Percentiles rank a stretch among this genome's conserved stretches.
phyloP scores from a whole-genome alignment of 92 coral and sea anemone species.

The Paramuricea clavata region DNA sequence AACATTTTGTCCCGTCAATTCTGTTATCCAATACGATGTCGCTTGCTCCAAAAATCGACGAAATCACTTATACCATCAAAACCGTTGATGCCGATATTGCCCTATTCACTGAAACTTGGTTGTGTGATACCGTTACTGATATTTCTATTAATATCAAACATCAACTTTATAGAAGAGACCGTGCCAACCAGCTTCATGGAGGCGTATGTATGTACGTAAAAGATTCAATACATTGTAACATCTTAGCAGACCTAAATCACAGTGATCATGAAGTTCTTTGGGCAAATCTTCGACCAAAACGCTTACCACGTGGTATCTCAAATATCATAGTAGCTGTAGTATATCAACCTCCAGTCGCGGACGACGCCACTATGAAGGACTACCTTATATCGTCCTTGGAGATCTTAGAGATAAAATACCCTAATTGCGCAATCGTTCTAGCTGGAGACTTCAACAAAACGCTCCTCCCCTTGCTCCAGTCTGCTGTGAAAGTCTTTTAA shows the following conservation, averaged over 20 bases:
- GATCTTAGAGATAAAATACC: constrained; percentile 64
- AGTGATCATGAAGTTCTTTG: constrained; percentile 26
- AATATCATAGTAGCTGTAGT: constrained; percentile 34
- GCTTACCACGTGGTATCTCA: constrained; percentile 20
- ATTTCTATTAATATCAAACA: neutral
- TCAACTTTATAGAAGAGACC: constrained; percentile 33
- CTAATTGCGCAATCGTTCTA: constrained; percentile 68
- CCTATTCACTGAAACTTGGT: constrained; percentile 14
- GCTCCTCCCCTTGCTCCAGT: constrained; percentile 19
- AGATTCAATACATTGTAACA: constrained; percentile 30
- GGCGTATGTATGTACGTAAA: constrained; percentile 24
- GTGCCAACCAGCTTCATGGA: constrained; percentile 9
- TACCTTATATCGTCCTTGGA: constrained; percentile 52
- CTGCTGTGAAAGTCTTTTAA: too few species aligned
- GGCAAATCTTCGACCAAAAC: constrained; percentile 34
- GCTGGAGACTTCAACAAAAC: constrained; percentile 43
- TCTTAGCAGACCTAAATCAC: neutral
- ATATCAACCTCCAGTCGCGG: constrained; percentile 38
- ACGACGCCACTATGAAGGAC: constrained; percentile 15
- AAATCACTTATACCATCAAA: constrained; percentile 22
- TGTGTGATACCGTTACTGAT: constrained; percentile 18
- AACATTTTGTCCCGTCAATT: neutral
- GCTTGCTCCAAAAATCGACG: constrained; percentile 43
- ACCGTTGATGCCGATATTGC: constrained; percentile 7
- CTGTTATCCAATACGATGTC: neutral